phyloP scores from a whole-genome alignment of 2,888 invertebrate species.

The Eupithecia inturbata region DNA sequence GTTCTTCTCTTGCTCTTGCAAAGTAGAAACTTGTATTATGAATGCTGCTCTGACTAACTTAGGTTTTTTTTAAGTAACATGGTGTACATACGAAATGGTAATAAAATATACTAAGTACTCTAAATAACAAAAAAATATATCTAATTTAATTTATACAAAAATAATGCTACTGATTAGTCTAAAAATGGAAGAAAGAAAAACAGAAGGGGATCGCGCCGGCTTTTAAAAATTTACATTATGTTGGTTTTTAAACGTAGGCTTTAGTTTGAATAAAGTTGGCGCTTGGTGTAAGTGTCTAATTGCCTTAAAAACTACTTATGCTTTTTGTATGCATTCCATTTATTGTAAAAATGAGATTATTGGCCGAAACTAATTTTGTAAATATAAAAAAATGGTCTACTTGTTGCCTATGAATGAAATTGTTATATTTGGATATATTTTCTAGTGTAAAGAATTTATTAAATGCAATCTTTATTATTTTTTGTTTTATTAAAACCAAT shows the following conservation, averaged over 20 bases:
- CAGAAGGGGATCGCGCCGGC: too few species aligned
- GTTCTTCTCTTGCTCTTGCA: too few species aligned
- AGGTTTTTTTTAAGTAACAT: too few species aligned
- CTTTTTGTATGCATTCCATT: conserved; percentile 32
- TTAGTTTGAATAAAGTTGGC: not conserved
- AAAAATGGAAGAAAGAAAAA: too few species aligned
- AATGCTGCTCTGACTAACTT: too few species aligned
- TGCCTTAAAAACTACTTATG: conserved; percentile 2
- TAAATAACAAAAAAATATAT: too few species aligned
- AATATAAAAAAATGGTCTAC: conserved; percentile 16
- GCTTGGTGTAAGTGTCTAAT: not conserved
- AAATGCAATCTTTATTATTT: conserved; percentile 18
- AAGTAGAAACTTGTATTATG: too few species aligned
- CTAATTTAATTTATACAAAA: too few species aligned
- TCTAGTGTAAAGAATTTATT: conserved; percentile 40
- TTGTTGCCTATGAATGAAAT: conserved; percentile 44
- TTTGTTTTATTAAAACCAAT: conserved; percentile 2
- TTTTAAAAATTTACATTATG: too few species aligned
- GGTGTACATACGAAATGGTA: too few species aligned
- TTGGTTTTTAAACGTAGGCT: not conserved
- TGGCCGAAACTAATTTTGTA: conserved; percentile 2
- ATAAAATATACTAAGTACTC: too few species aligned
- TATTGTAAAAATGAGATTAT: conserved; percentile 8
- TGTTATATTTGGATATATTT: conserved; percentile 45
- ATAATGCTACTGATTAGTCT: too few species aligned